A percentile compares a stretch with the other conserved stretches of the same genome.
These are phyloP conservation scores for Ormyrus pomaceus DNA, from an alignment of 2,888 invertebrate species.

Conservation along the genomic window DNA sequence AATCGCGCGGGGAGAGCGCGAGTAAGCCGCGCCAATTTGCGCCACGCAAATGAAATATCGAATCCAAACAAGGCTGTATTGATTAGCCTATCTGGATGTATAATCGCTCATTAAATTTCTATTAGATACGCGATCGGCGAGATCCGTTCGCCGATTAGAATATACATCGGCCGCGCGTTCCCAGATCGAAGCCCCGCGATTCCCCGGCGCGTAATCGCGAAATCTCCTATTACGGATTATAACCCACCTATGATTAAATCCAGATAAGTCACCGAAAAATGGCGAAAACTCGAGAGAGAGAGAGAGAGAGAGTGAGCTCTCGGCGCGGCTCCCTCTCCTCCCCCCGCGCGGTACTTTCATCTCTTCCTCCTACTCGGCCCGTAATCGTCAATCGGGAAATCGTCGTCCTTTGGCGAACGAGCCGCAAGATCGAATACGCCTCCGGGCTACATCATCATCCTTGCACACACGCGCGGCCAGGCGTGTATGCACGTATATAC, in stretches of 20 bases:
- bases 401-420: conserved; percentile 24
- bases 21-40: no score
- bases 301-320: background rate
- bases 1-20: no score
- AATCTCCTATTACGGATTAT: no score
- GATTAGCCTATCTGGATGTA: conserved; percentile 4
- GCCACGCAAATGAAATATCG: no score
- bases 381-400: conserved; percentile 47
- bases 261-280: background rate
- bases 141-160: no score
- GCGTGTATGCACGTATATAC: background rate
- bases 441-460: conserved; percentile 18
- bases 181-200: no score
- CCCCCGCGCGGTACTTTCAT: conserved; percentile 22
- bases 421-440: conserved; percentile 16
- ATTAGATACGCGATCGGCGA: conserved; percentile 5
- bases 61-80: conserved; percentile 16
- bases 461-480: background rate
- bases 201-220: no score
- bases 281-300: background rate
- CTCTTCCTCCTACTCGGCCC: conserved; percentile 6
- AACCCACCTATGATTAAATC: no score
- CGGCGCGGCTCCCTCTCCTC: background rate
- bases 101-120: conserved; percentile 14
- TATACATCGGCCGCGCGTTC: no score